Evolutionary conservation across 2,797 vertebrate genomes (phyloP).

Genomic region (Propithecus deckenii): DNA sequence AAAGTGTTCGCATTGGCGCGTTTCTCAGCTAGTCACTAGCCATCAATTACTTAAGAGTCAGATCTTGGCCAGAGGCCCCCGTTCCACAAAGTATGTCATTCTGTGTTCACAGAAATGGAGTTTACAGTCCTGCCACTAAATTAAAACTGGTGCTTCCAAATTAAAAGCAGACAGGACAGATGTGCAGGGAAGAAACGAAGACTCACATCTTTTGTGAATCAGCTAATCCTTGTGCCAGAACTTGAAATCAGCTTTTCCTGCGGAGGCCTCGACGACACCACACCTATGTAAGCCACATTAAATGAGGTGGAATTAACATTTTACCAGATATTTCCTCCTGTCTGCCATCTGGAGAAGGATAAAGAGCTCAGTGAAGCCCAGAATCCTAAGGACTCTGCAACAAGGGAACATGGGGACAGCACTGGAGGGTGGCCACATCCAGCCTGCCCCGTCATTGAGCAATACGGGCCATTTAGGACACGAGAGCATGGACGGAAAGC

Average conservation of each 20-base stretch:
- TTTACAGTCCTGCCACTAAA: slow-evolving; percentile 83
- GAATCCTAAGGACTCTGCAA: slow-evolving; percentile 67
- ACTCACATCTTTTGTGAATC: slow-evolving; percentile 85
- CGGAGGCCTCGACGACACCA: slow-evolving; percentile 76
- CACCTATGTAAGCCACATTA: slow-evolving; percentile 82
- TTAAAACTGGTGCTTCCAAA: slow-evolving; percentile 86
- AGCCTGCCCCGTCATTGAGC: slow-evolving; percentile 41
- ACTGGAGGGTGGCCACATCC: background rate
- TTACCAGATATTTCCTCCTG: slow-evolving; percentile 82
- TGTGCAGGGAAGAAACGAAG: slow-evolving; percentile 84
- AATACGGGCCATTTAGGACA: slow-evolving; percentile 69
- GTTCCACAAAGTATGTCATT: slow-evolving; percentile 86
- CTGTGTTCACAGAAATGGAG: slow-evolving; percentile 83
- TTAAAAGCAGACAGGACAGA: slow-evolving; percentile 88
- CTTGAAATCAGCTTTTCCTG: slow-evolving; percentile 85
- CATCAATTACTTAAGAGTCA: slow-evolving; percentile 83
- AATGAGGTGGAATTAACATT: slow-evolving; percentile 80
- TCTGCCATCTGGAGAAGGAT: slow-evolving; percentile 76
- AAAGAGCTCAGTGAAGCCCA: slow-evolving; percentile 73
- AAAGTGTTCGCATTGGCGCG: slow-evolving; percentile 65
- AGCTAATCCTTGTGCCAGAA: slow-evolving; percentile 83
- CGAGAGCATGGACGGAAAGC: slow-evolving; percentile 68
- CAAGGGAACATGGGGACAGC: slow-evolving; percentile 31
- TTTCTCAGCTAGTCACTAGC: slow-evolving; percentile 79
- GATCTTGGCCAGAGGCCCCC: slow-evolving; percentile 82